phyloP scores from a whole-genome alignment of 2,888 invertebrate genomes.

The Trachelus troglodyta region DNA sequence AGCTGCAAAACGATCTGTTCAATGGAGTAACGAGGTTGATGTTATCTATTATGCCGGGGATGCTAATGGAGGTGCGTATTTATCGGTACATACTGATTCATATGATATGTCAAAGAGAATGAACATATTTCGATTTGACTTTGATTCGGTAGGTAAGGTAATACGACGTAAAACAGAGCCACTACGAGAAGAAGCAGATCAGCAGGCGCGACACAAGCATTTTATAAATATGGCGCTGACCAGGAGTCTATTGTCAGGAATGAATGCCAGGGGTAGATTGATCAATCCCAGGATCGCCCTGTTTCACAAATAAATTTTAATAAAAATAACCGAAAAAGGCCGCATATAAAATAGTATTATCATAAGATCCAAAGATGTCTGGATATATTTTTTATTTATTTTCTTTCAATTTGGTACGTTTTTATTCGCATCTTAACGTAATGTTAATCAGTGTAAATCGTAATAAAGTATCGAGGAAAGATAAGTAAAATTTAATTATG shows the following conservation, averaged over 20 bases:
- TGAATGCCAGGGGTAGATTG: slow-evolving; percentile 22
- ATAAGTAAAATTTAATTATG: too few species aligned
- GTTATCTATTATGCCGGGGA: slow-evolving; percentile 75
- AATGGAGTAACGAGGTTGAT: slow-evolving; percentile 70
- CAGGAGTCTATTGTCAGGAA: slow-evolving; percentile 27
- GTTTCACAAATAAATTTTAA: slow-evolving; percentile 24
- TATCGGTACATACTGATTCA: not conserved
- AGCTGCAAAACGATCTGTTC: slow-evolving; percentile 67
- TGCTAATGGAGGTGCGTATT: slow-evolving; percentile 45
- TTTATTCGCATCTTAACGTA: too few species aligned
- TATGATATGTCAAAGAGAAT: not conserved
- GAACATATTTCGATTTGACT: not conserved
- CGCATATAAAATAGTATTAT: too few species aligned
- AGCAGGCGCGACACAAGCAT: slow-evolving; percentile 74
- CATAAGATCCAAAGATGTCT: too few species aligned
- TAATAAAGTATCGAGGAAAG: too few species aligned
- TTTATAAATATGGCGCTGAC: slow-evolving; percentile 50
- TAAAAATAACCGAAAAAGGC: not conserved
- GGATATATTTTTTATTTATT: too few species aligned
- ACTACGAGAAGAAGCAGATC: slow-evolving; percentile 74
- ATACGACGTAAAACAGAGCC: slow-evolving; percentile 71
- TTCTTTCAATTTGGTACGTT: too few species aligned
- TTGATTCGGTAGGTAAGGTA: slow-evolving; percentile 51
- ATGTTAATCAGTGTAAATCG: too few species aligned
- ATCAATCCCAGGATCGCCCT: slow-evolving; percentile 29